Evolutionary conservation across 1,140 invertebrate genomes (phyloP).

Genomic region (Trachymyrmex septentrionalis): DNA sequence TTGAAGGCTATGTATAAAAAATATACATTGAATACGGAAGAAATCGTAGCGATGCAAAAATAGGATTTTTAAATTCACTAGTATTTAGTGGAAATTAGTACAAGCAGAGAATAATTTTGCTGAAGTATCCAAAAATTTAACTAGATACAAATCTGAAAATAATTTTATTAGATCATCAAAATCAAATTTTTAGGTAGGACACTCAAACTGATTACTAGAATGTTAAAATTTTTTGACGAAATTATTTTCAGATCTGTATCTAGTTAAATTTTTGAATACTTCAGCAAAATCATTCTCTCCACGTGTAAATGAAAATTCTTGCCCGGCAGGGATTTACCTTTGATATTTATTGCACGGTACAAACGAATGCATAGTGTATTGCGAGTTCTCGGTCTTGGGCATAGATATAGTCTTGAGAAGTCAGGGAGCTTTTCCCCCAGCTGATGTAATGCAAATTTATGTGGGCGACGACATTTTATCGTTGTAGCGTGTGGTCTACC

Average conservation of each 20-base stretch:
- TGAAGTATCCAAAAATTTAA: too few species aligned
- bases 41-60: not conserved
- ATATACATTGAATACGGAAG: not conserved
- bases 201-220: too few species aligned
- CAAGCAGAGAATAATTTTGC: too few species aligned
- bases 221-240: too few species aligned
- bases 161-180: too few species aligned
- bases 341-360: constrained; percentile 18
- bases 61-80: not conserved
- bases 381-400: constrained; percentile 3
- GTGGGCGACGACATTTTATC: constrained; percentile 61
- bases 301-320: not conserved
- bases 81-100: not conserved
- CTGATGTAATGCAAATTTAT: constrained; percentile 42
- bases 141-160: too few species aligned
- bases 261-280: too few species aligned
- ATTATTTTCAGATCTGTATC: too few species aligned
- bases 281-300: too few species aligned
- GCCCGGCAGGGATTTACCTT: not conserved
- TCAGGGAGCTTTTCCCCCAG: not conserved
- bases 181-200: too few species aligned
- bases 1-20: not conserved
- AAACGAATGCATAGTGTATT: not conserved
- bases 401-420: not conserved
- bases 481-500: constrained; percentile 12